phyloP scores from a whole-genome alignment of 2,113 vertebrate genomes.

The Caracal caracal region DNA sequence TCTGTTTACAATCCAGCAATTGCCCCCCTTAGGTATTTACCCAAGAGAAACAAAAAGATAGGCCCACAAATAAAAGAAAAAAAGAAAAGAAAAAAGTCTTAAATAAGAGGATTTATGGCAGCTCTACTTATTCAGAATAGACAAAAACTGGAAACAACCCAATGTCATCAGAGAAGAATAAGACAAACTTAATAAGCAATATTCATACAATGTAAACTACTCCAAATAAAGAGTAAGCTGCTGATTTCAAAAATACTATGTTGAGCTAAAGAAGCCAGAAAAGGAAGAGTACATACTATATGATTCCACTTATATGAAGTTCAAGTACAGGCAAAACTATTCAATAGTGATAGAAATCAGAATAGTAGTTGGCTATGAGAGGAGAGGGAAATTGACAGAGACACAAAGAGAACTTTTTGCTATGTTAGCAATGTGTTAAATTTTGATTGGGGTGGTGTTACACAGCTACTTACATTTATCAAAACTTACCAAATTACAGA shows the following conservation, averaged over 20 bases:
- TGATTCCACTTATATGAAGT: background rate
- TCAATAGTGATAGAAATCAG: background rate
- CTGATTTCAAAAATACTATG: background rate
- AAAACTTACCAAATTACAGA: background rate
- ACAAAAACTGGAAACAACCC: background rate
- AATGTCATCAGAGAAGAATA: background rate
- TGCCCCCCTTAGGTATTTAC: background rate
- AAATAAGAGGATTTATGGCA: background rate
- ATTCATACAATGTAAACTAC: background rate
- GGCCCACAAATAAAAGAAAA: no score
- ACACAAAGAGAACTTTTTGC: background rate
- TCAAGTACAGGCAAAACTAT: background rate
- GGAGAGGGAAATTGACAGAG: background rate
- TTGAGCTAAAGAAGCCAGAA: background rate
- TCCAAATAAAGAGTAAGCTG: background rate
- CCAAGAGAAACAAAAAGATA: background rate
- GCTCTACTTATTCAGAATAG: slow-evolving; percentile 19
- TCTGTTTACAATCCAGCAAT: background rate
- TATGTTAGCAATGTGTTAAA: background rate
- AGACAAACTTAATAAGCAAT: background rate
- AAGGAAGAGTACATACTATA: background rate
- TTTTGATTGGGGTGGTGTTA: background rate
- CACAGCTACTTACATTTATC: background rate
- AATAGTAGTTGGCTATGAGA: background rate
- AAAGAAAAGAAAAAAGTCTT: background rate